A percentile compares a stretch with the other conserved stretches of the same genome.
These are phyloP conservation scores for Crotalus tigris DNA, from an alignment of 2,113 vertebrate species.

Conservation along the genomic window DNA sequence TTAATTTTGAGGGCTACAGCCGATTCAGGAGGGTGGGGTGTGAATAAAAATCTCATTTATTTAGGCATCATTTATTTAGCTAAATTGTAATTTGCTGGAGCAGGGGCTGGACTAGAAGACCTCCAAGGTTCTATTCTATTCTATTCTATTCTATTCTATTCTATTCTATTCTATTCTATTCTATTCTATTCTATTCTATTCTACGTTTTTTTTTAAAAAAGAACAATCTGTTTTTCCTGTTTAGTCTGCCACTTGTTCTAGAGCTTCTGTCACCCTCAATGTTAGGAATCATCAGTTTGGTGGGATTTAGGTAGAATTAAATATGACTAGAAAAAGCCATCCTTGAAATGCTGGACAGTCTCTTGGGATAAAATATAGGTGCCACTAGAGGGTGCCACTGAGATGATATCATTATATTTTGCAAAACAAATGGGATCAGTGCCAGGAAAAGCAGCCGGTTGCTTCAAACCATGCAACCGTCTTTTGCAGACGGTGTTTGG, in stretches of 20 bases:
- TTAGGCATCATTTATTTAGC: not conserved
- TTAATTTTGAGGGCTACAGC: not conserved
- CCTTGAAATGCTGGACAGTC: accelerated
- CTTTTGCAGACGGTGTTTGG: not conserved
- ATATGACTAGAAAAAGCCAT: not conserved
- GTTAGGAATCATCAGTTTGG: not conserved
- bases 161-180: no score
- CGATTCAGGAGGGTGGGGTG: not conserved
- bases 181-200: no score
- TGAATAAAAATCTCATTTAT: not conserved
- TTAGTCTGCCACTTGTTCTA: not conserved
- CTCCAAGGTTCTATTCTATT: no score
- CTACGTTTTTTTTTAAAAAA: not conserved
- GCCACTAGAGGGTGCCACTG: conserved; percentile 38
- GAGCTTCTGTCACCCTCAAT: not conserved
- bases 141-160: no score
- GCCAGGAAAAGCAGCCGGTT: not conserved
- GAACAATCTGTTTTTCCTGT: no score
- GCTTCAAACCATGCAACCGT: not conserved
- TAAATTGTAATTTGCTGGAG: not conserved
- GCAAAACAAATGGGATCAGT: not conserved
- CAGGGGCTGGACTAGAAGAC: no score
- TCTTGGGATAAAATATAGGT: accelerated
- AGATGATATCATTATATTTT: not conserved
- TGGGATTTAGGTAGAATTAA: not conserved